Percentiles rank a stretch among this genome's conserved stretches.
phyloP scores from a whole-genome alignment of 1,140 invertebrate genomes.

The Penaeus japonicus region DNA sequence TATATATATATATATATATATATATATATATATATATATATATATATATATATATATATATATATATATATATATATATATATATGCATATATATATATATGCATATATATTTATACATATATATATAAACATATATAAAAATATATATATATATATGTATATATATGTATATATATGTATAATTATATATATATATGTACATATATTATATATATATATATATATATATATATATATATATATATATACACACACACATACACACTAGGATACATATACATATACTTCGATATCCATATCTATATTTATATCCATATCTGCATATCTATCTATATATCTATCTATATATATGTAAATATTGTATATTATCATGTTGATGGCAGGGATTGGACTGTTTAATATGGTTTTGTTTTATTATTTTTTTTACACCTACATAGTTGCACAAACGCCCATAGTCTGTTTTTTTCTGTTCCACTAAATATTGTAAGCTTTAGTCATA shows the following conservation, averaged over 20 bases:
- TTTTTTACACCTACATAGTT: background rate
- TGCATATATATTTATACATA: conserved; percentile 14
- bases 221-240: conserved; percentile 21
- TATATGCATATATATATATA: background rate
- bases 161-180: conserved; percentile 21
- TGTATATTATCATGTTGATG: background rate
- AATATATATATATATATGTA: conserved; percentile 17
- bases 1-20: conserved; percentile 27
- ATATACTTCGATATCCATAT: background rate
- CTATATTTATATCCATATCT: background rate
- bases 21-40: conserved; percentile 24
- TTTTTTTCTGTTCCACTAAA: no score
- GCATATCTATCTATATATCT: conserved; percentile 2
- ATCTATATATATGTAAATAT: conserved; percentile 13
- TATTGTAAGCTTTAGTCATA: no score
- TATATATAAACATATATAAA: conserved; percentile 3
- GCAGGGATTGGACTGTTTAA: no score
- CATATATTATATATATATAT: conserved; percentile 10
- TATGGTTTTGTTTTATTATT: background rate
- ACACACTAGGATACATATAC: background rate
- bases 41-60: conserved; percentile 7
- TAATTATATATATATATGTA: background rate
- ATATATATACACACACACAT: background rate
- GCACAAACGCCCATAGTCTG: no score
- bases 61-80: background rate